Conservation (phyloP, 2,113 vertebrate genomes). For the Cyprinodon brontotheroides region DNA sequence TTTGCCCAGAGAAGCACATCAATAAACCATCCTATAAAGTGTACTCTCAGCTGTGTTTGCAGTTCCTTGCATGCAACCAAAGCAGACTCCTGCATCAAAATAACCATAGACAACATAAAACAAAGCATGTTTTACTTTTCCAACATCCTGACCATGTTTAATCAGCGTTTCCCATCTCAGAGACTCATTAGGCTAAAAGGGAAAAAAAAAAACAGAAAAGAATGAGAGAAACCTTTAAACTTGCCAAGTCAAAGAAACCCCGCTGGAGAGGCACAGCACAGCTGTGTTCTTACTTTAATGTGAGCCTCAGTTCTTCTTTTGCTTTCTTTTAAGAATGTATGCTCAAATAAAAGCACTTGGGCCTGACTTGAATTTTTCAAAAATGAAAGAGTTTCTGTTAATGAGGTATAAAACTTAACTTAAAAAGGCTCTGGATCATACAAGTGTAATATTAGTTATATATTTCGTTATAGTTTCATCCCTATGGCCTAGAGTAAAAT, state of each 20-base stretch:
- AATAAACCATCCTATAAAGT: neutral
- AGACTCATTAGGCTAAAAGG: neutral
- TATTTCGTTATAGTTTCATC: neutral
- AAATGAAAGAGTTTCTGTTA: constrained; percentile 16
- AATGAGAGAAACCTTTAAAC: constrained; percentile 20
- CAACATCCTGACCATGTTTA: neutral
- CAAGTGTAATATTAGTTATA: neutral
- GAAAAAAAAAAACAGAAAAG: constrained; percentile 12
- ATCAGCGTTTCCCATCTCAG: neutral
- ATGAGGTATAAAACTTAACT: constrained; percentile 12
- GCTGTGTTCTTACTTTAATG: constrained; percentile 13
- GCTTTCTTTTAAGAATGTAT: constrained; percentile 5
- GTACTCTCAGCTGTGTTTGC: neutral
- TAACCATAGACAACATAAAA: constrained; percentile 2
- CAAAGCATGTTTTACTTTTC: neutral
- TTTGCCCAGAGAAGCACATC: neutral
- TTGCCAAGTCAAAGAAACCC: constrained; percentile 16
- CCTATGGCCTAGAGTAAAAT: neutral
- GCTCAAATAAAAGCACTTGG: constrained; percentile 25
- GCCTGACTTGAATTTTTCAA: neutral
- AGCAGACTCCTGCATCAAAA: neutral
- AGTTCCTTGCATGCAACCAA: neutral
- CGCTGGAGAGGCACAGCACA: constrained; percentile 4
- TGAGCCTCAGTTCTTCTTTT: constrained; percentile 5
- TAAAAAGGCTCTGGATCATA: constrained; percentile 6